These are phyloP conservation scores for Hyphantria cunea DNA, from an alignment of 1,140 invertebrate genomes.

Conservation along the genomic window DNA sequence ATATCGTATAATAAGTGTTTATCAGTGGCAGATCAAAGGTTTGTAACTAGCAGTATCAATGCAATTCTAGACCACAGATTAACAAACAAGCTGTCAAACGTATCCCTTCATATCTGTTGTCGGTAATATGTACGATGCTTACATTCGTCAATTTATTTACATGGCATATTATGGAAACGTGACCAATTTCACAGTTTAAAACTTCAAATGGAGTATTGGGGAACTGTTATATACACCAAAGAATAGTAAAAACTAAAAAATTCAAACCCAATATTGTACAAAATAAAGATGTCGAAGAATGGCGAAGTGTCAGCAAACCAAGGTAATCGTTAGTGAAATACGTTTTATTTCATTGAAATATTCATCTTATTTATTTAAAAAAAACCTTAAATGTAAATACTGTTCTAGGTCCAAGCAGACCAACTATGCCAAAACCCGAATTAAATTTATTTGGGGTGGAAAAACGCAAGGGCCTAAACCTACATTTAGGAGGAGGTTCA, in stretches of 20 bases:
- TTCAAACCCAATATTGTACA: slow-evolving; percentile 33
- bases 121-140: slow-evolving; percentile 51
- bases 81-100: slow-evolving; percentile 17
- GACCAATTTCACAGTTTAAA: slow-evolving; percentile 40
- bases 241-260: slow-evolving; percentile 43
- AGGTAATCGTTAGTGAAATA: slow-evolving; percentile 53
- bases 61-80: background rate
- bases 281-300: slow-evolving; percentile 77
- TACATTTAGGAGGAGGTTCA: slow-evolving; percentile 63
- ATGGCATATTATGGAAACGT: slow-evolving; percentile 50
- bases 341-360: slow-evolving; percentile 1
- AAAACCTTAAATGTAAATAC: slow-evolving; percentile 6
- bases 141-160: slow-evolving; percentile 46
- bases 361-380: background rate
- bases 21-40: no score
- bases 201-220: slow-evolving; percentile 53
- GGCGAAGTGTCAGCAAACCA: slow-evolving; percentile 78
- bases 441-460: slow-evolving; percentile 70
- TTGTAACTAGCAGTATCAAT: no score
- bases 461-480: slow-evolving; percentile 71
- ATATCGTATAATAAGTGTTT: no score
- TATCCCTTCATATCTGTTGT: slow-evolving; percentile 25
- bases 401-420: slow-evolving; percentile 65
- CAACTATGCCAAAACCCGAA: slow-evolving; percentile 65
- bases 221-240: slow-evolving; percentile 45